Base-by-base conservation (phyloP, 1,140 invertebrate species). In the Drosophila parabipectinata region DNA sequence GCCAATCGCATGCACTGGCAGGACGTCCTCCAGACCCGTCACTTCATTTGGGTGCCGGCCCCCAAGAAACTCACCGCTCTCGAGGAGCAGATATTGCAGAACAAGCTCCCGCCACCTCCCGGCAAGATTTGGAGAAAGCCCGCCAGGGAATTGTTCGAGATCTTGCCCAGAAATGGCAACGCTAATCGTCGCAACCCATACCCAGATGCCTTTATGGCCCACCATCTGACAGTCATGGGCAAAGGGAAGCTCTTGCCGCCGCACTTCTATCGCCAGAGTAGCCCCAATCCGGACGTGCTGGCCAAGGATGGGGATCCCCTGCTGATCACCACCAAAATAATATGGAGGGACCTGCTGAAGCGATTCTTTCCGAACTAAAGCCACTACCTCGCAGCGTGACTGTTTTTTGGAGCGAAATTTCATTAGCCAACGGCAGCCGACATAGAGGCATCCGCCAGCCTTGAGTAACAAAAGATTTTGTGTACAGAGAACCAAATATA, bases 1-100 rank as follows among this genome's bases (percentile, higher is more conserved):
- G 80, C 56, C 14, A 84, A 84, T 61, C 67, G 80, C 15, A 61
- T 84, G 80, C 72, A 79, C 12, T 45, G 59, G 3, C 76, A 58
- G 72, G 80, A 83, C 44, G 34, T 84, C 1, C 47, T 68, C n/a
- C 72, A 72, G 66, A 57, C 67, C 18, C 76, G 67, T 14, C 52
- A 28, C 6, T 28, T 63, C 9, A 57, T 84, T 14, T 84, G 80
- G 80, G 10, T 84, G 21, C 76, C 79, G 34, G 34, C 12, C 10
- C 10, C 34, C 12, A 9, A 18, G 0, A 2, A 21, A 51, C 21
- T 6, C 44, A 47, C 24, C 6, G 9, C 8, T 5, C 24, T 47
- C 15, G 15, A 15, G 18, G 18, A 21, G 44, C 8, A 18, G n/a
- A 0, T 28, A 28, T 6, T 28, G 26, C 26, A 28, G 26, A 1